Percentiles rank a stretch among this genome's conserved stretches.
These are phyloP conservation scores for Leptatherina wallacei DNA, from an alignment of 2,797 vertebrate genomes.

Conservation along the genomic window DNA sequence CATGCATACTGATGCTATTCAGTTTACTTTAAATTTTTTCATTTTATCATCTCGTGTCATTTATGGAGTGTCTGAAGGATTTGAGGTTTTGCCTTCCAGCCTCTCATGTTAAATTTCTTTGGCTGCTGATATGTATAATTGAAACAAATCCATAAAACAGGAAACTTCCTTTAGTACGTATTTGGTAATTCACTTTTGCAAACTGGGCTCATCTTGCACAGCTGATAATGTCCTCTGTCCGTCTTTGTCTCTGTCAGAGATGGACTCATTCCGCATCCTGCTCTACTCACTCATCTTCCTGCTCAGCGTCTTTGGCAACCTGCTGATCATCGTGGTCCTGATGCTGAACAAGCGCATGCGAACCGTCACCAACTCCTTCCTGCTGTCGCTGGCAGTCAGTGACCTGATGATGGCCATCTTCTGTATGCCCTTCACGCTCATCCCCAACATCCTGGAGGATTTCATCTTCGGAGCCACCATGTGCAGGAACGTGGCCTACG, in stretches of 20 bases:
- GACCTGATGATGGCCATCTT: constrained; percentile 94
- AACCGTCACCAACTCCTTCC: constrained; percentile 95
- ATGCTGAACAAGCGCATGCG: constrained; percentile 90
- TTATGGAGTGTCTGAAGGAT: background rate
- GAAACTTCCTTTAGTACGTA: background rate
- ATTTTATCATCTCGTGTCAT: constrained; percentile 5
- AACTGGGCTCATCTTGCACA: constrained; percentile 18
- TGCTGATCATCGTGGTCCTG: constrained; percentile 91
- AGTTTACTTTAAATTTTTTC: background rate
- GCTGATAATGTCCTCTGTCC: constrained; percentile 22
- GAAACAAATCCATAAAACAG: constrained; percentile 9
- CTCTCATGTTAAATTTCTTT: background rate
- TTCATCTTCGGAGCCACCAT: constrained; percentile 91
- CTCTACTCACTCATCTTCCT: constrained; percentile 92
- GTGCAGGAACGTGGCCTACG: constrained; percentile 90
- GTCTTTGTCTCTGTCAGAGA: constrained; percentile 62
- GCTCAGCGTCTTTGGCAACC: constrained; percentile 91
- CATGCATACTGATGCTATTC: too few relatives aligned
- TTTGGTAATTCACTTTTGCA: constrained; percentile 29
- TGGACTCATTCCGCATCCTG: constrained; percentile 83
- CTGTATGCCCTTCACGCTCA: constrained; percentile 96
- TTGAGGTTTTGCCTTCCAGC: background rate
- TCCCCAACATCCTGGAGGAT: constrained; percentile 91
- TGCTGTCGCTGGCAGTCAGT: constrained; percentile 94
- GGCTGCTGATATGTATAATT: constrained; percentile 25